Percentiles rank a stretch among this genome's conserved stretches.
Evolutionary conservation across 1,140 invertebrate species (phyloP).

Genomic region (Medauroidea extradentata): DNA sequence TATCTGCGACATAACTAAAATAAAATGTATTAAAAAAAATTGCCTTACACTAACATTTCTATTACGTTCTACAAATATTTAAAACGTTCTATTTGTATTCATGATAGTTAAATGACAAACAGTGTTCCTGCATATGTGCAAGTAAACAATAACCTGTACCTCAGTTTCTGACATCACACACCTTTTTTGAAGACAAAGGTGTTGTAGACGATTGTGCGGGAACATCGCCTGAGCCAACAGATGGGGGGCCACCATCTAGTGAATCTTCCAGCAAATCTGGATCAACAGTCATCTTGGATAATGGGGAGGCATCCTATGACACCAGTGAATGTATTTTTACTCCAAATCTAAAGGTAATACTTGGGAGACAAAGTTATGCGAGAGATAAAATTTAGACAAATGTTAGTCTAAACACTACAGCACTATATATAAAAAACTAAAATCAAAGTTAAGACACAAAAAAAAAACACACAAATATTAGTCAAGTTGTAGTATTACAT

Average conservation of each 20-base stretch:
- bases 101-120: too few species aligned
- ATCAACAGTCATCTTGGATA: slow-evolving; percentile 41
- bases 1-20: too few species aligned
- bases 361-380: not conserved
- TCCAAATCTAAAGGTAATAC: not conserved
- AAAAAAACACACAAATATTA: not conserved
- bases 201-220: slow-evolving; percentile 37
- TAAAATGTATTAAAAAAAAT: too few species aligned
- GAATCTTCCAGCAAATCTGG: slow-evolving; percentile 61
- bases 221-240: slow-evolving; percentile 63
- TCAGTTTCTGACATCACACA: slow-evolving; percentile 10
- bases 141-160: not conserved
- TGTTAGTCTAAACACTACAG: too few species aligned
- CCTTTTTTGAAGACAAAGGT: slow-evolving; percentile 42
- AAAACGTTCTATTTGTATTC: too few species aligned
- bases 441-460: not conserved
- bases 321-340: not conserved
- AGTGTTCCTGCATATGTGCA: too few species aligned
- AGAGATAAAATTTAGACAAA: not conserved
- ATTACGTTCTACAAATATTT: too few species aligned
- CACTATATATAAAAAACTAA: too few species aligned
- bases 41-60: too few species aligned
- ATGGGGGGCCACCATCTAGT: slow-evolving; percentile 66
- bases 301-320: slow-evolving; percentile 51
- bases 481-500: not conserved